Base-by-base conservation (phyloP, 1,140 invertebrate species). In the Drosophila arizonae region DNA sequence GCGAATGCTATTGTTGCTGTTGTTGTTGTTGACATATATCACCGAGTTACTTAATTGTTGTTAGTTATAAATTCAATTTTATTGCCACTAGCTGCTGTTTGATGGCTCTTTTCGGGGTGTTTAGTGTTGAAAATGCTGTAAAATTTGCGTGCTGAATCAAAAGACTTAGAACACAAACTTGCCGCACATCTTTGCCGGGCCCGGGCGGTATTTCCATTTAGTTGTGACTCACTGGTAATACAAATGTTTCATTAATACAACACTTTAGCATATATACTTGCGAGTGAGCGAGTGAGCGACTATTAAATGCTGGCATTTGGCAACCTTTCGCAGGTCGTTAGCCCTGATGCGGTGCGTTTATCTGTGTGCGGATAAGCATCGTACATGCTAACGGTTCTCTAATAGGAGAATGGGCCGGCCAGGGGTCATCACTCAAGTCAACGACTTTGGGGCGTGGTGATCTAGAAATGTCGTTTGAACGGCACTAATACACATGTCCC, bases 161-260 rank as follows among this genome's bases (percentile, higher is more conserved):
- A 82, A 82, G 79, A 82, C 79, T 82, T 82, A 82, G 79, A 43
- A 77, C 66, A 76, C 79, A 50, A 82, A 82, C 79, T 78, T 72
- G 79, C 54, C 54, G 45, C 28, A 50, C 52, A 46, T 10, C 10
- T 41, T 36, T 24, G 10, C 17, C 30, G 26, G 2, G 17, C 9
- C 21, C 30, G n/a, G 30, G 21, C 5, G 30, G 26, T 10, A 24
- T 50, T 50, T 62, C 43, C 57, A 28, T 36, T 50, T 48, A 21
- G 4, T 21, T 10, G 15, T 61, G 58, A 86, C 55, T 85, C 77
- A 77, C 45, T 51, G 33, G 13, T 55, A 50, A 72, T 66, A 41
- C 30, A 43, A 48, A 58, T 58, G 41, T 55, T 61, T 63, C 41
- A 54, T 33, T 55, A 60, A 67, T 54, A 52, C 39, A 54, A 33